These are phyloP conservation scores for Dipodomys ordii DNA, from an alignment of 2,113 vertebrate species.

Conservation along the genomic window DNA sequence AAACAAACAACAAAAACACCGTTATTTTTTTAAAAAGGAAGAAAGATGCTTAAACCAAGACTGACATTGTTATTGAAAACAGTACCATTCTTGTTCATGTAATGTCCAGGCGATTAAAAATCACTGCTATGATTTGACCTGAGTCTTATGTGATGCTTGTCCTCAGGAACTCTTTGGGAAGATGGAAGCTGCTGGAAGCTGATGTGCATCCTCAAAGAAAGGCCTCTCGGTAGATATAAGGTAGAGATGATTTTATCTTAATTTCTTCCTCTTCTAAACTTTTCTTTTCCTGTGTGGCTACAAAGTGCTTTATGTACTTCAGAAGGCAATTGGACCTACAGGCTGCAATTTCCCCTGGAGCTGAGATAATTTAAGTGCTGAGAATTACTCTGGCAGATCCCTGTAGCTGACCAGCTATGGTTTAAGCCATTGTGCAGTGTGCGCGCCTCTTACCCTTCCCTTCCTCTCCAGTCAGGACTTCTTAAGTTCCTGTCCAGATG, in stretches of 20 bases:
- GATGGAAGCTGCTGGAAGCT: neutral
- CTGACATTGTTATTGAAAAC: neutral
- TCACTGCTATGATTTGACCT: neutral
- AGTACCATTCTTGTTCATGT: neutral
- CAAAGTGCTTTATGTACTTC: neutral
- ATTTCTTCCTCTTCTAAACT: neutral
- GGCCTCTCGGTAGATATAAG: neutral
- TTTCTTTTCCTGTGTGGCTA: slow-evolving; percentile 3
- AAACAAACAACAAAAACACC: too few relatives aligned
- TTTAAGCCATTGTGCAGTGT: neutral
- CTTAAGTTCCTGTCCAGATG: neutral
- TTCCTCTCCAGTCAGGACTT: neutral
- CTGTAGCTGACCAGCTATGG: neutral
- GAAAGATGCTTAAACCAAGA: neutral
- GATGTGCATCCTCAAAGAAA: neutral
- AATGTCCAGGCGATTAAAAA: neutral
- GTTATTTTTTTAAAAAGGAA: neutral
- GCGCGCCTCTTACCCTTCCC: too few relatives aligned
- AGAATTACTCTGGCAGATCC: neutral
- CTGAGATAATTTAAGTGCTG: neutral
- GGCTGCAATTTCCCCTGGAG: neutral
- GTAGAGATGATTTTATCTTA: neutral
- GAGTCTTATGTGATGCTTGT: neutral
- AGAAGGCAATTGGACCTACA: fast-evolving
- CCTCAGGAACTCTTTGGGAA: neutral